These are phyloP conservation scores for Geotrypetes seraphini DNA, from an alignment of 2,797 vertebrate species.

Conservation along the genomic window DNA sequence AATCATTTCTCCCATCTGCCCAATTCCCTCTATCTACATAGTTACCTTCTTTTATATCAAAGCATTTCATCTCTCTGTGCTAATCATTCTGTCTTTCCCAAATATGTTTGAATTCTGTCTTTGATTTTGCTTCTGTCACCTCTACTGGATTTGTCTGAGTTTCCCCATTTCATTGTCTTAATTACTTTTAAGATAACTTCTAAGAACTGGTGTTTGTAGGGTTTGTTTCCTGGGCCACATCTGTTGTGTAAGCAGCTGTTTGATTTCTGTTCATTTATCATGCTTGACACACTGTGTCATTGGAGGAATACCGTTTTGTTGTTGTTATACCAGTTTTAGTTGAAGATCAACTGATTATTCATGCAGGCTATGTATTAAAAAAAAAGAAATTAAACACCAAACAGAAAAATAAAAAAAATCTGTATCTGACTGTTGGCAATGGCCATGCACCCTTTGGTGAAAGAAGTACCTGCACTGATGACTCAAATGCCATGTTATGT, in stretches of 20 bases:
- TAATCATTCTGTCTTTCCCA: no score
- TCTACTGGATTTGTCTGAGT: no score
- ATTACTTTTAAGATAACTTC: no score
- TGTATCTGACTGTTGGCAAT: background rate
- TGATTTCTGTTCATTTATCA: slow-evolving; percentile 3
- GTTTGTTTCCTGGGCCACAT: background rate
- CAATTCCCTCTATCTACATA: no score
- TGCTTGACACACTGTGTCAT: slow-evolving; percentile 5
- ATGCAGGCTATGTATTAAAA: background rate
- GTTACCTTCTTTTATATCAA: no score
- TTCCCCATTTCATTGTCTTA: no score
- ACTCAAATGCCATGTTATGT: background rate
- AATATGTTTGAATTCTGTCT: no score
- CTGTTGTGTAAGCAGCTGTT: slow-evolving; percentile 5
- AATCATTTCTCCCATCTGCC: no score
- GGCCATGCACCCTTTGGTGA: slow-evolving; percentile 1
- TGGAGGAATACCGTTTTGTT: slow-evolving; percentile 1
- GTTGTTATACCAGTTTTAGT: background rate
- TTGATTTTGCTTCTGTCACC: no score
- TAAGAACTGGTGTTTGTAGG: background rate
- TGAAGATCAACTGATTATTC: background rate
- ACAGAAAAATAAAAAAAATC: no score
- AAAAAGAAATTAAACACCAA: no score
- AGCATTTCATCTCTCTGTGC: no score
- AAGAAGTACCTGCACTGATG: background rate